These are phyloP conservation scores for Xyliphius kryptos DNA, from an alignment of 2,113 vertebrate species.

Conservation along the genomic window DNA sequence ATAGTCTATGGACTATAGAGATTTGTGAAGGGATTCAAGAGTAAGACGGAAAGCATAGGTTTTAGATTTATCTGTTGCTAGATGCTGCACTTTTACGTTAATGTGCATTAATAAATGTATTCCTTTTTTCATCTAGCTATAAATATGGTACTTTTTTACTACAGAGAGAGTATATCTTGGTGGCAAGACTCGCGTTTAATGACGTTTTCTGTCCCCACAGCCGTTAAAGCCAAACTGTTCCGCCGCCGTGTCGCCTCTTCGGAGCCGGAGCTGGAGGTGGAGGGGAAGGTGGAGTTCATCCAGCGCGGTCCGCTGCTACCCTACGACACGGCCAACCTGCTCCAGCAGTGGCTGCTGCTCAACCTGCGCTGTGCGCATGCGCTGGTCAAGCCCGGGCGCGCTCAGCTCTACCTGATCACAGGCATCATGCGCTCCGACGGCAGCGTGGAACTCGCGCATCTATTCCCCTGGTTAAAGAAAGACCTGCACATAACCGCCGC, in stretches of 20 bases:
- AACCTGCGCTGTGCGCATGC: constrained; percentile 68
- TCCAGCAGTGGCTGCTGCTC: constrained; percentile 80
- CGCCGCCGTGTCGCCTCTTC: constrained; percentile 56
- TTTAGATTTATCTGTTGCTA: too few relatives aligned
- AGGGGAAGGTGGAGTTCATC: constrained; percentile 76
- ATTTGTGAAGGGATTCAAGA: too few relatives aligned
- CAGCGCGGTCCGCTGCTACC: constrained; percentile 70
- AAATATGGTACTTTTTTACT: too few relatives aligned
- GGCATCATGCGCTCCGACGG: constrained; percentile 63
- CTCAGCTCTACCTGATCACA: constrained; percentile 71
- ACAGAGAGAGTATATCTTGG: too few relatives aligned
- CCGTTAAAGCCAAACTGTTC: constrained; percentile 74
- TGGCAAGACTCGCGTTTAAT: neutral
- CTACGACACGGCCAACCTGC: constrained; percentile 71
- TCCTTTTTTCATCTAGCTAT: too few relatives aligned
- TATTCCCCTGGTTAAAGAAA: constrained; percentile 79
- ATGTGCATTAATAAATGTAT: too few relatives aligned
- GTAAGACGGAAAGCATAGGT: too few relatives aligned
- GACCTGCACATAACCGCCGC: constrained; percentile 68
- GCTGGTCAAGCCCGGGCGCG: constrained; percentile 63
- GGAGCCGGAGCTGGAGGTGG: constrained; percentile 66
- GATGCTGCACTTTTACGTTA: too few relatives aligned
- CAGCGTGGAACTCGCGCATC: constrained; percentile 56
- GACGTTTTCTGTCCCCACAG: constrained; percentile 46
- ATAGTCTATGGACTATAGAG: too few relatives aligned